Evolutionary conservation across 2,888 invertebrate species (phyloP).

Genomic region (Epistrophe grossulariae): DNA sequence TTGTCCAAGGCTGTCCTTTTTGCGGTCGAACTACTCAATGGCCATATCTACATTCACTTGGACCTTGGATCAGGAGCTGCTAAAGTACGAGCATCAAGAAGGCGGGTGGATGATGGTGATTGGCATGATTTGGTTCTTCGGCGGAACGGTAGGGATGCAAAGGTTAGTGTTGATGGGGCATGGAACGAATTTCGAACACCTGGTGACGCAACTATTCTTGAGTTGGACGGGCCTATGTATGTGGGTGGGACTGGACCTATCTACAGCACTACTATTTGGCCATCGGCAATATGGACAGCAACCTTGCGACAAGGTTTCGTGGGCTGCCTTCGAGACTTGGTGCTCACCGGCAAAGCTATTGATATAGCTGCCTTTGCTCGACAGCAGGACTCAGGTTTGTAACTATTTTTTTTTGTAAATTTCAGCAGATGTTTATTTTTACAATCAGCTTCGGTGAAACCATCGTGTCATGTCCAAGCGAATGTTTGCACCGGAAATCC

Average conservation of each 20-base stretch:
- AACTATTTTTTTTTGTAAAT: not conserved
- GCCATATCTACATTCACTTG: conserved; percentile 95
- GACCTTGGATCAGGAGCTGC: conserved; percentile 96
- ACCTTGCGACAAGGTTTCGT: conserved; percentile 95
- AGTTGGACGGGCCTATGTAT: conserved; percentile 94
- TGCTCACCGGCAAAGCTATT: conserved; percentile 93
- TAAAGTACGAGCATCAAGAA: conserved; percentile 92
- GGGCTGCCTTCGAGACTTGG: conserved; percentile 95
- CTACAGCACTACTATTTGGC: conserved; percentile 90
- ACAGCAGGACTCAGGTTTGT: conserved; percentile 93
- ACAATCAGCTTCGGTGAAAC: conserved; percentile 91
- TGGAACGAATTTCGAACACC: conserved; percentile 95
- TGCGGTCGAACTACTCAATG: conserved; percentile 96
- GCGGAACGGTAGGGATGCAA: conserved; percentile 92
- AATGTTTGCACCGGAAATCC: conserved; percentile 93
- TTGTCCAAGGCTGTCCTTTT: conserved; percentile 92
- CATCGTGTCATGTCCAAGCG: conserved; percentile 93
- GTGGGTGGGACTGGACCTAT: conserved; percentile 94
- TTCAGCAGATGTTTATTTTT: not conserved
- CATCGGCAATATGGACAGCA: conserved; percentile 95
- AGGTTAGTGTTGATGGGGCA: conserved; percentile 94
- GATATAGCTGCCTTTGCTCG: conserved; percentile 95
- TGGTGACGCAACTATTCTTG: conserved; percentile 94
- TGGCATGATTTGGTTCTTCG: conserved; percentile 96
- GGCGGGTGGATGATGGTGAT: conserved; percentile 94